Evolutionary conservation across 2,888 invertebrate genomes (phyloP).

Genomic region (Polymixis lichenea): DNA sequence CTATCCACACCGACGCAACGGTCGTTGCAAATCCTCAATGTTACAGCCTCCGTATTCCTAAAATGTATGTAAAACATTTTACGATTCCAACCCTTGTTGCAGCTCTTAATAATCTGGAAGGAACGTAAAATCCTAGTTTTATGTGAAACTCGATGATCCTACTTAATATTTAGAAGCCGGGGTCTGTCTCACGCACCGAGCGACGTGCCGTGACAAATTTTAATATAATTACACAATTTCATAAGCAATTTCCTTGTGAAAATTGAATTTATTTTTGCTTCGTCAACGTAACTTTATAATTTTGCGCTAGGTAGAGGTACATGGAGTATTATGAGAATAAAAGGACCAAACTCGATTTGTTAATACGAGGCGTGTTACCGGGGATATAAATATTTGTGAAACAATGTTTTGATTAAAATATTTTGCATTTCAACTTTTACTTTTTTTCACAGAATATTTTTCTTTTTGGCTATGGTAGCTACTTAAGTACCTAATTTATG

Average conservation of each 20-base stretch:
- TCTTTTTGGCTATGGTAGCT: background rate
- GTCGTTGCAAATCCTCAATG: background rate
- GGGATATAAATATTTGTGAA: conserved; percentile 44
- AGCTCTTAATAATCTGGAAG: conserved; percentile 28
- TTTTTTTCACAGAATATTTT: background rate
- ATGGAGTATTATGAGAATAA: conserved; percentile 33
- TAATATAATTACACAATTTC: conserved; percentile 68
- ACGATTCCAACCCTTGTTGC: conserved; percentile 26
- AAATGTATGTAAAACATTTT: conserved; percentile 38
- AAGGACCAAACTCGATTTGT: conserved; percentile 51
- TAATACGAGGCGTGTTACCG: conserved; percentile 40
- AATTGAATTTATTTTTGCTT: conserved; percentile 68
- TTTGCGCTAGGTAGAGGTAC: conserved; percentile 20
- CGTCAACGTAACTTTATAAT: conserved; percentile 59
- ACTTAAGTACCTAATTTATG: background rate
- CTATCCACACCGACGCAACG: background rate
- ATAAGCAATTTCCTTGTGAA: conserved; percentile 63
- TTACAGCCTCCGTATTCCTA: conserved; percentile 12
- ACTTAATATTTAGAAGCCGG: conserved; percentile 62
- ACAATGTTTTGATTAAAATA: conserved; percentile 49
- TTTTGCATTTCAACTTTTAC: background rate
- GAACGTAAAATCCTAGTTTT: conserved; percentile 52
- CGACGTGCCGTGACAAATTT: conserved; percentile 65
- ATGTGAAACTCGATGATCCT: conserved; percentile 54
- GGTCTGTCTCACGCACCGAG: conserved; percentile 47